Conservation (phyloP, 2,113 vertebrate species). For the Dendrocopos noguchii region DNA sequence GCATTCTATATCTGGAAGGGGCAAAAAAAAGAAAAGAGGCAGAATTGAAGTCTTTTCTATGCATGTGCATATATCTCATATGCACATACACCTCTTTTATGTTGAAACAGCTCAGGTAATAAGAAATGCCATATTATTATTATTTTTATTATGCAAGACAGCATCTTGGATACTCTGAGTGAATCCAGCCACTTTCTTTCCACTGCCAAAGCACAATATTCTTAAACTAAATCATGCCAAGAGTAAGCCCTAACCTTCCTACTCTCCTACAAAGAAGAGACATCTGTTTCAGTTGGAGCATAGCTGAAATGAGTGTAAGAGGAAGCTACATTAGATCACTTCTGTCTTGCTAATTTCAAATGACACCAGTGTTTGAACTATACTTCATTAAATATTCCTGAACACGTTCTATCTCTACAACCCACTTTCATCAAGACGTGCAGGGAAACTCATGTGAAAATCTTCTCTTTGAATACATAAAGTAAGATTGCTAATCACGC, state of each 20-base stretch:
- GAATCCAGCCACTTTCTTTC: background rate
- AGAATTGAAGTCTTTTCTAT: background rate
- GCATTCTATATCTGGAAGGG: background rate
- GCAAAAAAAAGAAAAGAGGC: background rate
- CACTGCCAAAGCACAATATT: background rate
- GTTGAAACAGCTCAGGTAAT: background rate
- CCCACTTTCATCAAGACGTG: background rate
- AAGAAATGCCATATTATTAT: background rate
- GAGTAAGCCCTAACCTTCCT: background rate
- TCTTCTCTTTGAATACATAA: background rate
- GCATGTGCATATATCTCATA: background rate
- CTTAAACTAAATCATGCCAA: background rate
- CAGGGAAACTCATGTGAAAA: constrained; percentile 2
- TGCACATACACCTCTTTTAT: background rate
- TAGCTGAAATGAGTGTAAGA: background rate
- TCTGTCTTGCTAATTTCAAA: constrained; percentile 54
- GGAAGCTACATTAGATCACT: constrained; percentile 12
- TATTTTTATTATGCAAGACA: background rate
- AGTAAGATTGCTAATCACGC: background rate
- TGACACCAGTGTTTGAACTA: constrained; percentile 36
- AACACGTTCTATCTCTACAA: background rate
- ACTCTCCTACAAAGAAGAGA: background rate
- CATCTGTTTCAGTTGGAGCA: background rate
- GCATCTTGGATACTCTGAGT: background rate
- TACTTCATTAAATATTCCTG: constrained; percentile 33